Conservation (phyloP, 2,888 invertebrate genomes). For the Epinotia ramella region DNA sequence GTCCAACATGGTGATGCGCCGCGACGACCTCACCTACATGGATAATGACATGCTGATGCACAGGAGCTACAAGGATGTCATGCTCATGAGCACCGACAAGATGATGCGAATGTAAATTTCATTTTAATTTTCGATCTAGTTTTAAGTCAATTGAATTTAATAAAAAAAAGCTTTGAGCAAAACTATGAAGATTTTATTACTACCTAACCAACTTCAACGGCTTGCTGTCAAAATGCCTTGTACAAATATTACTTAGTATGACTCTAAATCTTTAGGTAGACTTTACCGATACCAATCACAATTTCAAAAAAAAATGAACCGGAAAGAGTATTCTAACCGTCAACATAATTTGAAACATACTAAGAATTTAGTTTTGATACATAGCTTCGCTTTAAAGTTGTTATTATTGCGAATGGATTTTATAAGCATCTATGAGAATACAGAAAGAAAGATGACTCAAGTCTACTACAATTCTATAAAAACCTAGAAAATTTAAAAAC, state of each 20-base stretch:
- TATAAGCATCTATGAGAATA: too few relatives aligned
- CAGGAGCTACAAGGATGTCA: slow-evolving; percentile 74
- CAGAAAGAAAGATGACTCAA: too few relatives aligned
- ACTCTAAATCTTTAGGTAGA: too few relatives aligned
- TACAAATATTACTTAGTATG: too few relatives aligned
- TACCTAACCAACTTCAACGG: neutral
- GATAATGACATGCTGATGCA: slow-evolving; percentile 72
- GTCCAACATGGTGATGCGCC: slow-evolving; percentile 75
- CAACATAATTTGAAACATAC: too few relatives aligned
- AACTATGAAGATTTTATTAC: neutral
- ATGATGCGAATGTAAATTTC: slow-evolving; percentile 67
- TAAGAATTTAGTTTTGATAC: too few relatives aligned
- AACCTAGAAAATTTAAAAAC: neutral
- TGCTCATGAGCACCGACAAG: slow-evolving; percentile 71
- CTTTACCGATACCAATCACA: too few relatives aligned
- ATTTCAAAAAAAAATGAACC: too few relatives aligned
- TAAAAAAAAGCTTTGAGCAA: slow-evolving; percentile 12
- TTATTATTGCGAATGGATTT: too few relatives aligned
- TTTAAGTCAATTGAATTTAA: slow-evolving; percentile 18
- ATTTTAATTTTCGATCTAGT: slow-evolving; percentile 10
- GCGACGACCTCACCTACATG: slow-evolving; percentile 74
- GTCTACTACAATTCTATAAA: neutral
- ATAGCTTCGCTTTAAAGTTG: too few relatives aligned
- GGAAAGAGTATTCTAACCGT: too few relatives aligned
- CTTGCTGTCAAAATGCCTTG: too few relatives aligned